Percentiles rank a stretch among this genome's conserved stretches.
These are phyloP conservation scores for Lasioglossum calceatum DNA, from an alignment of 2,888 invertebrate species.

Conservation along the genomic window DNA sequence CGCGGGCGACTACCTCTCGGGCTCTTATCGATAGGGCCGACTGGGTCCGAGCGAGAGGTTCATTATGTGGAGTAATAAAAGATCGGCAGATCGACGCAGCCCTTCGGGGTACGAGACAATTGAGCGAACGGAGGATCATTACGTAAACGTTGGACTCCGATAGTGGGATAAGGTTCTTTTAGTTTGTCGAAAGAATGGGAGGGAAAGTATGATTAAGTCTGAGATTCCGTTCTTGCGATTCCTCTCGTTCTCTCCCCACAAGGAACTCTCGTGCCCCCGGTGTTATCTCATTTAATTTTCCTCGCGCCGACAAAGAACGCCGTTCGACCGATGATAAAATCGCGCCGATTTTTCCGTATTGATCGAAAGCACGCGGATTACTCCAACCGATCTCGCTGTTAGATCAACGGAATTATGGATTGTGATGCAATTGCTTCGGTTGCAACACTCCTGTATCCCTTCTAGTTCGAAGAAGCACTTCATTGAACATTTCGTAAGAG, in stretches of 20 bases:
- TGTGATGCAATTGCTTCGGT: background rate
- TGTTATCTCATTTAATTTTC: background rate
- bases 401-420: background rate
- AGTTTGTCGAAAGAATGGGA: background rate
- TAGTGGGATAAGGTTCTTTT: conserved; percentile 1
- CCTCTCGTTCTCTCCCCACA: background rate
- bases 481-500: background rate
- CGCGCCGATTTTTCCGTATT: background rate
- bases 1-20: conserved; percentile 32
- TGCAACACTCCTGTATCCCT: no score
- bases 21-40: conserved; percentile 50
- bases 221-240: conserved; percentile 31
- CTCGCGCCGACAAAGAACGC: background rate
- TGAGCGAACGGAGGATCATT: conserved; percentile 22
- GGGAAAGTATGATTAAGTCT: background rate
- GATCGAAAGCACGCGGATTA: background rate
- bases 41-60: conserved; percentile 6
- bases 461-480: no score
- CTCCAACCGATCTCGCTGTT: background rate
- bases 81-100: conserved; percentile 22
- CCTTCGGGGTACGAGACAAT: conserved; percentile 27
- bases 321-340: background rate
- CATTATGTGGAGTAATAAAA: conserved; percentile 48
- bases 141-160: conserved; percentile 21
- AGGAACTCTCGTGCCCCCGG: background rate